Evolutionary conservation across 2,888 invertebrate species (phyloP).

Genomic region (Orchesellides sinensis): DNA sequence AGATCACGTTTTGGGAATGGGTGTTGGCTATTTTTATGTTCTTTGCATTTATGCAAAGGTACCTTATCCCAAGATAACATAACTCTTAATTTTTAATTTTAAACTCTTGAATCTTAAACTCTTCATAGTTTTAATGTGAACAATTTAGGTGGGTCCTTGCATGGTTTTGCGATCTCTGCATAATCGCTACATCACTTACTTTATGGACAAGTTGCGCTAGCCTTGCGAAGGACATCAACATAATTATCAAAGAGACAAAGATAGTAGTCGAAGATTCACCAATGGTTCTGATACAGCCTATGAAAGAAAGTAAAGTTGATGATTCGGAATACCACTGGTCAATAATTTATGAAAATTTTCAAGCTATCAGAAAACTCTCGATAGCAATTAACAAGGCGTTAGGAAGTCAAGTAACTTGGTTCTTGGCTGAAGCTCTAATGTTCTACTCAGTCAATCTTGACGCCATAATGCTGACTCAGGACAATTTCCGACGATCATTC

Average conservation of each 20-base stretch:
- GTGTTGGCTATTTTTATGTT: conserved; percentile 1
- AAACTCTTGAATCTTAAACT: too few relatives aligned
- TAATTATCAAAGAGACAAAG: too few relatives aligned
- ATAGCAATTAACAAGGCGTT: conserved; percentile 3
- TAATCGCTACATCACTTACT: neutral
- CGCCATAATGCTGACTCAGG: neutral
- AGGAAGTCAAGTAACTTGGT: conserved; percentile 9
- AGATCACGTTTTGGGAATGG: neutral
- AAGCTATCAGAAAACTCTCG: neutral
- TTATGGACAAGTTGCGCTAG: too few relatives aligned
- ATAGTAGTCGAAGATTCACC: neutral
- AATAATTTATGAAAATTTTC: conserved; percentile 5
- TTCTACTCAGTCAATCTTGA: conserved; percentile 25
- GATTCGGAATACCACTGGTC: neutral
- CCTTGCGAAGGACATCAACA: too few relatives aligned
- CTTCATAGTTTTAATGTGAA: neutral
- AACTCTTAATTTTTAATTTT: neutral
- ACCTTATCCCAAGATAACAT: neutral
- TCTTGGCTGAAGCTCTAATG: conserved; percentile 21
- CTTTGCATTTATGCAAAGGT: neutral
- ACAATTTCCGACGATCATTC: neutral
- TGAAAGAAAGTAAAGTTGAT: neutral
- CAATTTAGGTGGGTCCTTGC: neutral
- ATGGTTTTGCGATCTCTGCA: conserved; percentile 23
- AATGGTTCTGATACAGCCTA: neutral